Conservation (phyloP, 2,888 invertebrate genomes). For the Ichneumon xanthorius region DNA sequence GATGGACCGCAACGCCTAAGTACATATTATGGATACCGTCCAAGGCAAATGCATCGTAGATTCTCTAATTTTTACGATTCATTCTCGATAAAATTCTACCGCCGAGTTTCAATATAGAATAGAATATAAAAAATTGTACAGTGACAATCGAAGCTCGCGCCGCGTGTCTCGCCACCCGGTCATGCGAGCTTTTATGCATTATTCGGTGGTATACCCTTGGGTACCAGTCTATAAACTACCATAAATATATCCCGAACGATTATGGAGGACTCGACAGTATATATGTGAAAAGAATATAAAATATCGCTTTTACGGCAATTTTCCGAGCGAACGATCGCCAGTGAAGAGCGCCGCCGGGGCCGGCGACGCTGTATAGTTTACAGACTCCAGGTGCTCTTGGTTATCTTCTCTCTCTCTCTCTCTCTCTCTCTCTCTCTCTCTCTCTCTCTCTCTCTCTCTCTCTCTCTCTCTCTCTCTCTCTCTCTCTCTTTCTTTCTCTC, state of each 20-base stretch:
- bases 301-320: constrained; percentile 85
- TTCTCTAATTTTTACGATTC: constrained; percentile 53
- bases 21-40: constrained; percentile 72
- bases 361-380: neutral
- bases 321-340: constrained; percentile 80
- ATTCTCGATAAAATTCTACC: neutral
- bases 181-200: constrained; percentile 35
- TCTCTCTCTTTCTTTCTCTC: constrained; percentile 7
- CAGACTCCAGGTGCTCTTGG: constrained; percentile 23
- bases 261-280: constrained; percentile 66
- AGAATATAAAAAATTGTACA: neutral
- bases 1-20: constrained; percentile 70
- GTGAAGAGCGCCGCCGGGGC: constrained; percentile 23
- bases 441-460: neutral
- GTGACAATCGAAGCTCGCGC: neutral
- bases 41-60: neutral
- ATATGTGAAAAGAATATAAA: constrained; percentile 80
- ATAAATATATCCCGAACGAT: constrained; percentile 58
- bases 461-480: neutral
- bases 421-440: constrained; percentile 30
- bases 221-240: constrained; percentile 52
- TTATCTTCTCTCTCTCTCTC: too few species aligned
- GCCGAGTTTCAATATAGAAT: neutral
- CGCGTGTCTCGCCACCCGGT: constrained; percentile 38
- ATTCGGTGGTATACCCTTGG: constrained; percentile 16